phyloP scores from a whole-genome alignment of 2,888 invertebrate species.

The Andrena bucephala region DNA sequence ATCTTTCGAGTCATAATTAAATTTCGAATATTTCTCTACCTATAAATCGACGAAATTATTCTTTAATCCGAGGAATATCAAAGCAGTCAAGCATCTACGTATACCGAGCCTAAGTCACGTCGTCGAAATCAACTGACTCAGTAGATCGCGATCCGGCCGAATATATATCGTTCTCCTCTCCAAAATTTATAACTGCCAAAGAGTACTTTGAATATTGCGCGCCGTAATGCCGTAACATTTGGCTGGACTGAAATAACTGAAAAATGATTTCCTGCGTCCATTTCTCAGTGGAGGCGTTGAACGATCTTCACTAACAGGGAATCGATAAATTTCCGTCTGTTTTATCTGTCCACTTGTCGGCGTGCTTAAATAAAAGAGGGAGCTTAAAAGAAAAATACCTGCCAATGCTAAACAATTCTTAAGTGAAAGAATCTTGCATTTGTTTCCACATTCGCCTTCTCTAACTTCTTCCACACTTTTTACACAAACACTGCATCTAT shows the following conservation, averaged over 20 bases:
- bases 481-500: too few species aligned
- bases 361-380: neutral
- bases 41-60: neutral
- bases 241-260: slow-evolving; percentile 19
- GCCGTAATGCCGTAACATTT: slow-evolving; percentile 11
- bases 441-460: neutral
- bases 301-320: slow-evolving; percentile 5
- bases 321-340: slow-evolving; percentile 11
- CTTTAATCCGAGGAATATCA: neutral
- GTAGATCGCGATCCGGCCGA: neutral
- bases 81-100: neutral
- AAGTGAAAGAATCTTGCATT: neutral
- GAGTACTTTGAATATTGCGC: neutral
- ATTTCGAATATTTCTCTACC: neutral
- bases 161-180: neutral
- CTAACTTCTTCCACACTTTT: too few species aligned
- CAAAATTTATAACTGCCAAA: neutral
- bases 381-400: neutral
- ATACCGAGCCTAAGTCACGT: neutral
- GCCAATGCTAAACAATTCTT: neutral
- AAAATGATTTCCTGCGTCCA: neutral
- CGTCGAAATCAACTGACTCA: neutral
- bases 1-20: neutral
- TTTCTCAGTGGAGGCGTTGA: neutral
- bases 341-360: slow-evolving; percentile 4